Conservation (phyloP, 2,113 vertebrate genomes). For the Manacus vitellinus region DNA sequence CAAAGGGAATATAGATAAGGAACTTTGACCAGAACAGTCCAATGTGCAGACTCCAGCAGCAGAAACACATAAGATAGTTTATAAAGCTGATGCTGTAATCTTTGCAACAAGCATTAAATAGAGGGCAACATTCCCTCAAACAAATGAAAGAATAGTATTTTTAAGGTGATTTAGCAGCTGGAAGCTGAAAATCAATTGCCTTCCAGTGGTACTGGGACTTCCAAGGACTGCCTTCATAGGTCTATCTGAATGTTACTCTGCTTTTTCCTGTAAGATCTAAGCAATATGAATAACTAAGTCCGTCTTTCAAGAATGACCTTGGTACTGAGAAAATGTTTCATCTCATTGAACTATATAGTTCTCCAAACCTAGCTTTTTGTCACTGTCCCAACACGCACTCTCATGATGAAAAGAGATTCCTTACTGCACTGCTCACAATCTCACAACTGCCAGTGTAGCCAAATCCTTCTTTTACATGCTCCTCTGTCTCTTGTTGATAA, state of each 20-base stretch:
- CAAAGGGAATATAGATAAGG: not conserved
- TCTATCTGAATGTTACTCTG: not conserved
- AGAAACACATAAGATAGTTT: not conserved
- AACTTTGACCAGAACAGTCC: not conserved
- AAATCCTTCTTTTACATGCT: not conserved
- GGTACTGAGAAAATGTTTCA: not conserved
- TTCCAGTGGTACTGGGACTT: not conserved
- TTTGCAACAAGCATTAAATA: not conserved
- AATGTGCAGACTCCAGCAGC: not conserved
- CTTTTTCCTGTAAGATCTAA: not conserved
- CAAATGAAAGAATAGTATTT: not conserved
- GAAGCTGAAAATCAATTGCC: not conserved
- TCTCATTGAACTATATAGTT: not conserved
- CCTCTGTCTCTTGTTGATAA: not conserved
- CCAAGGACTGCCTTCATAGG: not conserved
- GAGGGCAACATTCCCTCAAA: not conserved
- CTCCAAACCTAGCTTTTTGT: not conserved
- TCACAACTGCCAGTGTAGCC: not conserved
- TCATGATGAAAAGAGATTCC: not conserved
- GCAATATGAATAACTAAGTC: not conserved
- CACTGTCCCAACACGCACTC: not conserved
- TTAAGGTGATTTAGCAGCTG: not conserved
- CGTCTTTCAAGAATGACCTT: not conserved
- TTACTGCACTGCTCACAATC: not conserved
- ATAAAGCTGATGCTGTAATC: not conserved